phyloP scores from a whole-genome alignment of 2,888 invertebrate genomes.

The Colostygia pectinataria region DNA sequence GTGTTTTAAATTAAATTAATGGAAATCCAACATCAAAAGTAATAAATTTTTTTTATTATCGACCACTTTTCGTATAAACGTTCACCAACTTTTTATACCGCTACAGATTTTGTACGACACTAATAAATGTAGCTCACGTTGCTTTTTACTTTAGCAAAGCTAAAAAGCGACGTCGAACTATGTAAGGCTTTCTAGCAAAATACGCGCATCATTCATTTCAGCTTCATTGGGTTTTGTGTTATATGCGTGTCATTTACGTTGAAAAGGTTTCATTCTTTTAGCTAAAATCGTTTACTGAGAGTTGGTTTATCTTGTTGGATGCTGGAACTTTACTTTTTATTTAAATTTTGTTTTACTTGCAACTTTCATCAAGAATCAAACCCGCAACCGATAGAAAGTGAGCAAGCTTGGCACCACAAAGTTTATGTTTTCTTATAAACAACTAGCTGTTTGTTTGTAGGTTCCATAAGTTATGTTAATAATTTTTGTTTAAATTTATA shows the following conservation, averaged over 20 bases:
- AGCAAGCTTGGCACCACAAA: too few species aligned
- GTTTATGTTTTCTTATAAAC: too few species aligned
- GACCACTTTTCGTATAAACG: too few species aligned
- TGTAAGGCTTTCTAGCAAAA: conserved; percentile 41
- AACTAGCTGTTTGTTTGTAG: too few species aligned
- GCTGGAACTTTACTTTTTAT: neutral
- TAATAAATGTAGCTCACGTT: conserved; percentile 1
- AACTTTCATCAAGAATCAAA: neutral
- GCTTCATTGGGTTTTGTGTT: conserved; percentile 51
- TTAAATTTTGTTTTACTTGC: too few species aligned
- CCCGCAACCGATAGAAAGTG: too few species aligned
- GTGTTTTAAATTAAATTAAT: too few species aligned
- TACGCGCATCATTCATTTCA: conserved; percentile 51
- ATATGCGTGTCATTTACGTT: conserved; percentile 48
- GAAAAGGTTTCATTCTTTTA: conserved; percentile 36
- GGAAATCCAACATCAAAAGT: too few species aligned
- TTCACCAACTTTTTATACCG: too few species aligned
- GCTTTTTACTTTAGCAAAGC: conserved; percentile 16
- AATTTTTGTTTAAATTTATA: too few species aligned
- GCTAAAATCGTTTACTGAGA: conserved; percentile 13
- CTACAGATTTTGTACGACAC: neutral
- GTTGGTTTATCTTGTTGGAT: neutral
- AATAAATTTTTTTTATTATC: too few species aligned
- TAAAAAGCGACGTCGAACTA: conserved; percentile 39
- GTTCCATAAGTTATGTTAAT: too few species aligned